These are phyloP conservation scores for Nomada lathburiana DNA, from an alignment of 2,888 invertebrate genomes.

Conservation along the genomic window DNA sequence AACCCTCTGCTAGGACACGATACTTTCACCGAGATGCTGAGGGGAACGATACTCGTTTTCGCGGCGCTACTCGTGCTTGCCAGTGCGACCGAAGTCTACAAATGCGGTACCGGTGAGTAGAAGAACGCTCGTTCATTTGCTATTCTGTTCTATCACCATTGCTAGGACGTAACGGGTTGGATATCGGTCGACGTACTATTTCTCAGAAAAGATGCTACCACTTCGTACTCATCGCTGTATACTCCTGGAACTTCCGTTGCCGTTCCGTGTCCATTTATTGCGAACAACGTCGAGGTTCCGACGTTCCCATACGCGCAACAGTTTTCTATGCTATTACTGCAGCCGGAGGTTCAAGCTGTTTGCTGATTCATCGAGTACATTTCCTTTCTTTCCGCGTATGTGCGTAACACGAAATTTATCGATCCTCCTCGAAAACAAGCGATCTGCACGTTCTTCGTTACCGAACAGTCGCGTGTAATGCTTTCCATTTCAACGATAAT, in stretches of 20 bases:
- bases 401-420: not conserved
- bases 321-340: not conserved
- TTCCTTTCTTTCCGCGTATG: not conserved
- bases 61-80: constrained; percentile 69
- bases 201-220: too few species aligned
- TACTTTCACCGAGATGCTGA: constrained; percentile 77
- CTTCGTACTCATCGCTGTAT: too few species aligned
- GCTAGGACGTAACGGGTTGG: too few species aligned
- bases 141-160: not conserved
- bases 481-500: too few species aligned
- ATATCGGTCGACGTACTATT: too few species aligned
- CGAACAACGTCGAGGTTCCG: not conserved
- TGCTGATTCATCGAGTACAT: not conserved
- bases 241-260: too few species aligned
- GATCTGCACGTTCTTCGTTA: too few species aligned
- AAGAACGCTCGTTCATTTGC: not conserved
- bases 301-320: too few species aligned
- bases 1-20: constrained; percentile 11
- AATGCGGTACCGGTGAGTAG: constrained; percentile 71
- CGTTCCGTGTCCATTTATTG: not conserved
- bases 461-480: too few species aligned
- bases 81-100: constrained; percentile 70
- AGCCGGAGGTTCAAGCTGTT: not conserved
- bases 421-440: too few species aligned
- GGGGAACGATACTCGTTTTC: constrained; percentile 75